These are phyloP conservation scores for Chelonia mydas DNA, from an alignment of 2,797 vertebrate genomes.

Conservation along the genomic window DNA sequence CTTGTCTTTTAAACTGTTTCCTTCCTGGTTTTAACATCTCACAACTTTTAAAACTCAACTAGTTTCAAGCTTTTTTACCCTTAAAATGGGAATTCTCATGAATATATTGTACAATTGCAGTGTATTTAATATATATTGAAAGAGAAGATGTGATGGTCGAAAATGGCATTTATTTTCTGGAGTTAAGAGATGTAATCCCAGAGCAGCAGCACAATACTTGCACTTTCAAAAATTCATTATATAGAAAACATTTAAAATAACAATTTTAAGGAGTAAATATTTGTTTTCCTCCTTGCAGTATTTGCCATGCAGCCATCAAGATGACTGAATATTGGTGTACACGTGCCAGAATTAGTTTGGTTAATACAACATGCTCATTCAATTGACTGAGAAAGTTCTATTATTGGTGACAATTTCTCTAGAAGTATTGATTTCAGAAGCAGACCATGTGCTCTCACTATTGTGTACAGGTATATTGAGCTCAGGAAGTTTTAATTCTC, in stretches of 20 bases:
- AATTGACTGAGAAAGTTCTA: not conserved
- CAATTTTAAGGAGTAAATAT: slow-evolving; percentile 40
- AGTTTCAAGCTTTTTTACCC: slow-evolving; percentile 59
- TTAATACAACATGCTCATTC: not conserved
- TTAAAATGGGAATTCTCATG: slow-evolving; percentile 59
- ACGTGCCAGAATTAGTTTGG: not conserved
- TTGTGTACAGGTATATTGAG: not conserved
- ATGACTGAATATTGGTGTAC: not conserved
- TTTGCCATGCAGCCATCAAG: not conserved
- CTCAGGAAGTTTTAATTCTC: not conserved
- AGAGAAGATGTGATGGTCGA: slow-evolving; percentile 42
- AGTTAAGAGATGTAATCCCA: slow-evolving; percentile 9
- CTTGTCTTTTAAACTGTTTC: slow-evolving; percentile 78
- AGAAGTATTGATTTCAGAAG: slow-evolving; percentile 34
- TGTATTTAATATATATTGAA: not conserved
- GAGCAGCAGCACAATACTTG: slow-evolving; percentile 45
- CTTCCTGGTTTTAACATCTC: slow-evolving; percentile 72
- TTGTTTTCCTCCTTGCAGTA: slow-evolving; percentile 25
- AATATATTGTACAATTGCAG: slow-evolving; percentile 32
- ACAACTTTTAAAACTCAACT: slow-evolving; percentile 69
- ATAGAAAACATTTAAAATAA: slow-evolving; percentile 50
- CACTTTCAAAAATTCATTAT: slow-evolving; percentile 58
- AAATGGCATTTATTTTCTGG: slow-evolving; percentile 61
- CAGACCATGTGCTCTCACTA: not conserved
- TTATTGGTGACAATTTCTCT: not conserved